These are phyloP conservation scores for Cephalopterus ornatus DNA, from an alignment of 2,113 vertebrate species.

Conservation along the genomic window DNA sequence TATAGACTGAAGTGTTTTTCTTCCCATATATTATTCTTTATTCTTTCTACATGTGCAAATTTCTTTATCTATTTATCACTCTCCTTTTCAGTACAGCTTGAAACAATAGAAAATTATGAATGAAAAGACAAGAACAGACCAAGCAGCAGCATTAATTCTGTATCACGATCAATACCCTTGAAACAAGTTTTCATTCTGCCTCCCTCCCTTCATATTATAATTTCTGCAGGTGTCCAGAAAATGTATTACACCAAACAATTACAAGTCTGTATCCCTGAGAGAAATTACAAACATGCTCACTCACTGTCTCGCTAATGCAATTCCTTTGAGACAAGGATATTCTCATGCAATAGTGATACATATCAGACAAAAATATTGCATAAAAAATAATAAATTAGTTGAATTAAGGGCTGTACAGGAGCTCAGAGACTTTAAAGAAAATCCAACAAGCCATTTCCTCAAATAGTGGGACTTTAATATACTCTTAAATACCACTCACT, in stretches of 20 bases:
- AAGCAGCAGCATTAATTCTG: background rate
- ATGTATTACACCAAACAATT: background rate
- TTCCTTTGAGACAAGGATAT: background rate
- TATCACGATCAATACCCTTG: background rate
- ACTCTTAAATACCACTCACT: background rate
- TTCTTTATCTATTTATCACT: background rate
- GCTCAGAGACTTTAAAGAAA: background rate
- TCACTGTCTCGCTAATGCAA: background rate
- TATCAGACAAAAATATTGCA: background rate
- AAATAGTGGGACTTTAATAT: background rate
- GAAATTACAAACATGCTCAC: background rate
- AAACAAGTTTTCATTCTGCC: rapidly evolving
- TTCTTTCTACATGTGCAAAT: background rate
- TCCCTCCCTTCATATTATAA: background rate
- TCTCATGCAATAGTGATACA: background rate
- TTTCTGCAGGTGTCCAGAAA: background rate
- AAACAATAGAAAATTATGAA: background rate
- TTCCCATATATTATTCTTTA: background rate
- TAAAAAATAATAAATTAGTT: background rate
- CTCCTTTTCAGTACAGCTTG: background rate
- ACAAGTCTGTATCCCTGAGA: background rate
- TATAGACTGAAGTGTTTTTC: background rate
- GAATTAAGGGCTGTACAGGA: background rate
- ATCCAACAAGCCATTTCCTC: background rate
- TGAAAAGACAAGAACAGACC: background rate